Conservation (phyloP, 2,113 vertebrate genomes). For the Thryonomys swinderianus region DNA sequence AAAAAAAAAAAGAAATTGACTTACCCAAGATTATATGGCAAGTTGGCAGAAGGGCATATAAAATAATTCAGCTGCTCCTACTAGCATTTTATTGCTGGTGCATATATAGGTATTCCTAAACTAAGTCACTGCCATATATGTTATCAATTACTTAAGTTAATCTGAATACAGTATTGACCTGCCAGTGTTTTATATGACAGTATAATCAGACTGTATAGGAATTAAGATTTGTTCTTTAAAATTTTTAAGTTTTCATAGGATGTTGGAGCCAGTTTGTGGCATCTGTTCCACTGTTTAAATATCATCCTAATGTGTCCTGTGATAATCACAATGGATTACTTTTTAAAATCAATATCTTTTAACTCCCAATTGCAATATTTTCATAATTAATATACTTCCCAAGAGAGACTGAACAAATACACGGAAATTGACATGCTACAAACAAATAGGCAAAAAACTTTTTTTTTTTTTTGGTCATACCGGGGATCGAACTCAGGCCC, state of each 20-base stretch:
- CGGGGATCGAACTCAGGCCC: too few relatives aligned
- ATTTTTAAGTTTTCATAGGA: neutral
- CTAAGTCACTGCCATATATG: neutral
- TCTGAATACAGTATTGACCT: neutral
- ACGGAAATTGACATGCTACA: neutral
- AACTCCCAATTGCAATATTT: constrained; percentile 1
- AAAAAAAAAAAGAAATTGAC: neutral
- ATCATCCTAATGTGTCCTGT: neutral
- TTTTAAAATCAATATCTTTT: neutral
- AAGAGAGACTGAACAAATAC: neutral
- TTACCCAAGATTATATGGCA: neutral
- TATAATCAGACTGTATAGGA: neutral
- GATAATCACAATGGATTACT: neutral
- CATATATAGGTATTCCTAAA: constrained; percentile 1
- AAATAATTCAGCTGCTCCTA: neutral
- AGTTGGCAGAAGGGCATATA: neutral
- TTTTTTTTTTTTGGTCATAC: too few relatives aligned
- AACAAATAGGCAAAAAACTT: neutral
- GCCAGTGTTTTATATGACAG: neutral
- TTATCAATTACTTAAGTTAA: neutral
- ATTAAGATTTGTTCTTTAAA: neutral
- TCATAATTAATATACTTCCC: neutral
- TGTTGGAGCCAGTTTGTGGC: neutral
- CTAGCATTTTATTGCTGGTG: neutral
- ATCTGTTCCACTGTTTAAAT: neutral